Evolutionary conservation across 1,140 invertebrate genomes (phyloP).

Genomic region (Drosophila pandora): DNA sequence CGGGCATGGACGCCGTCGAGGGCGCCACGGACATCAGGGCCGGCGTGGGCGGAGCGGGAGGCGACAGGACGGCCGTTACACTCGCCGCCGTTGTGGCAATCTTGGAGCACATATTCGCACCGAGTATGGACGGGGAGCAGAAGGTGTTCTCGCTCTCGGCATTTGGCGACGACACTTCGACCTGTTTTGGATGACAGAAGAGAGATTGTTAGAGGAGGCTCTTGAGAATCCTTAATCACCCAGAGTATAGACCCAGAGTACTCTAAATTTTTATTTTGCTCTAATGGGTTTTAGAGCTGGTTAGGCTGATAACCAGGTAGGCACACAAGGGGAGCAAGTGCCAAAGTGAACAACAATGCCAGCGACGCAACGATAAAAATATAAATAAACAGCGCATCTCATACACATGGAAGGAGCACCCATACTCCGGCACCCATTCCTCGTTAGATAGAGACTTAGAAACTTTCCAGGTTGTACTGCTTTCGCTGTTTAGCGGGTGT

Average conservation of each 20-base stretch:
- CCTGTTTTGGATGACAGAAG: conserved; percentile 41
- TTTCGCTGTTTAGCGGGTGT: neutral
- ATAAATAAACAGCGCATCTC: conserved; percentile 51
- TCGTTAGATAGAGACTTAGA: conserved; percentile 19
- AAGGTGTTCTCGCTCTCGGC: conserved; percentile 86
- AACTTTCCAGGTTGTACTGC: conserved; percentile 56
- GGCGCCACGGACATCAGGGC: conserved; percentile 46
- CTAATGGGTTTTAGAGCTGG: neutral
- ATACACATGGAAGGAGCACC: conserved; percentile 4
- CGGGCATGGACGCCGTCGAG: conserved; percentile 22
- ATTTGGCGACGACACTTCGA: conserved; percentile 85
- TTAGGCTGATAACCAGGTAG: conserved; percentile 52
- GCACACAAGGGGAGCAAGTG: conserved; percentile 53
- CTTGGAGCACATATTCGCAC: conserved; percentile 83
- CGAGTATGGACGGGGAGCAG: conserved; percentile 83
- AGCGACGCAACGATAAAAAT: conserved; percentile 63
- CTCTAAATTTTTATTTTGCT: neutral
- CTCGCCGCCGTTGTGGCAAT: conserved; percentile 76
- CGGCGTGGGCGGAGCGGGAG: conserved; percentile 55
- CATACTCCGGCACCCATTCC: neutral
- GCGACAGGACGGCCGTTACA: conserved; percentile 73
- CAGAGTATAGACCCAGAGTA: neutral
- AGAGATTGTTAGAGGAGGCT: neutral
- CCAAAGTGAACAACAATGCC: conserved; percentile 70
- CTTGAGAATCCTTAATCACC: neutral